Evolutionary conservation across 2,113 vertebrate genomes (phyloP).

Genomic region (Cynocephalus volans): DNA sequence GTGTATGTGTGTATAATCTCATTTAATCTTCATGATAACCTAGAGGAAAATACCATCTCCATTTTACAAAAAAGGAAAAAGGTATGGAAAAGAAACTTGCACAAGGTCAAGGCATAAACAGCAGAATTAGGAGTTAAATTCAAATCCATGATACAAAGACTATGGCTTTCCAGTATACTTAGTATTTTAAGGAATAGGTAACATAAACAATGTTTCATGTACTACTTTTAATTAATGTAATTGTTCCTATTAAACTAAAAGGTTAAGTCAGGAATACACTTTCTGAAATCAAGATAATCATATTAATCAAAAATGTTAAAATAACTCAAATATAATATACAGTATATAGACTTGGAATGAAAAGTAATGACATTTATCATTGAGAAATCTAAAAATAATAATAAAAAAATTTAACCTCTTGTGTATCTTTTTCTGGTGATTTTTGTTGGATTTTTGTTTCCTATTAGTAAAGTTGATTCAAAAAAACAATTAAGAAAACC

Average conservation of each 20-base stretch:
- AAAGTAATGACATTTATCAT: neutral
- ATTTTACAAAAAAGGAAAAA: slow-evolving; percentile 33
- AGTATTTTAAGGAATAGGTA: slow-evolving; percentile 40
- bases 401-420: neutral
- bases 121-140: slow-evolving; percentile 35
- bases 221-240: neutral
- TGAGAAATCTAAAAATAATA: slow-evolving; percentile 34
- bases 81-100: neutral
- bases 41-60: neutral
- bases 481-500: neutral
- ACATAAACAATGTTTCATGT: neutral
- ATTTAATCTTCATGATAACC: slow-evolving; percentile 44
- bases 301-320: neutral
- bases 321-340: slow-evolving; percentile 3
- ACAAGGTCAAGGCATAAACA: neutral
- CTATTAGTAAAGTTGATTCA: slow-evolving; percentile 16
- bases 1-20: neutral
- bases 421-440: neutral
- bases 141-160: neutral
- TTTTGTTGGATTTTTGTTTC: neutral
- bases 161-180: slow-evolving; percentile 5
- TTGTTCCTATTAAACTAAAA: slow-evolving; percentile 57
- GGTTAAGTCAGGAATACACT: neutral
- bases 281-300: neutral
- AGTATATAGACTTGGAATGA: neutral